Percentiles rank a stretch among this genome's conserved stretches.
phyloP scores from a whole-genome alignment of 1,140 invertebrate species.

The Drosophila ananassae region DNA sequence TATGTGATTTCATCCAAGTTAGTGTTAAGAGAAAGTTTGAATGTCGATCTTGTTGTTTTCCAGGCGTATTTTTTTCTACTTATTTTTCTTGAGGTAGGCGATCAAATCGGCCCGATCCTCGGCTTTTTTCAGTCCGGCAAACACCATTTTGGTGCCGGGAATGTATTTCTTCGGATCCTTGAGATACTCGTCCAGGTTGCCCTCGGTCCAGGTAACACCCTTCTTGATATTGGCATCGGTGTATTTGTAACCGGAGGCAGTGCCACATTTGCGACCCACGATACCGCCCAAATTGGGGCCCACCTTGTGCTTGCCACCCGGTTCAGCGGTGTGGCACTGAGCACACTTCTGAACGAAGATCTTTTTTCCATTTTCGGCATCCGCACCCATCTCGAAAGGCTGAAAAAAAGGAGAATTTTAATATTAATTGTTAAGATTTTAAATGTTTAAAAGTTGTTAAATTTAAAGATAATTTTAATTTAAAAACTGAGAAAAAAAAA shows the following conservation, averaged over 20 bases:
- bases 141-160: constrained; percentile 94
- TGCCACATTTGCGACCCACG: constrained; percentile 93
- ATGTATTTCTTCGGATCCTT: constrained; percentile 93
- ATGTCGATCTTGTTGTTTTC: constrained; percentile 29
- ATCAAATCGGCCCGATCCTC: constrained; percentile 91
- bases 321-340: constrained; percentile 94
- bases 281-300: constrained; percentile 95
- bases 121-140: constrained; percentile 91
- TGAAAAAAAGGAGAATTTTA: neutral
- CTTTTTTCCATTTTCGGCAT: constrained; percentile 95
- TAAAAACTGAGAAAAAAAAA: too few species aligned
- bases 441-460: neutral
- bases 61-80: constrained; percentile 3
- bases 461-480: too few species aligned
- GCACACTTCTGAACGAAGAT: constrained; percentile 94
- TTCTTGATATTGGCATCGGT: constrained; percentile 94
- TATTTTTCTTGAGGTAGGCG: constrained; percentile 85
- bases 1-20: neutral
- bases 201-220: constrained; percentile 85
- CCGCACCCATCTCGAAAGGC: constrained; percentile 45
- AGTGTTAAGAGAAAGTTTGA: neutral
- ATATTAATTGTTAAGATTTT: neutral
- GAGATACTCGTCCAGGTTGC: constrained; percentile 88
- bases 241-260: constrained; percentile 91
- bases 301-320: constrained; percentile 93